phyloP scores from a whole-genome alignment of 2,888 invertebrate species.

The Leptopterna dolabrata region DNA sequence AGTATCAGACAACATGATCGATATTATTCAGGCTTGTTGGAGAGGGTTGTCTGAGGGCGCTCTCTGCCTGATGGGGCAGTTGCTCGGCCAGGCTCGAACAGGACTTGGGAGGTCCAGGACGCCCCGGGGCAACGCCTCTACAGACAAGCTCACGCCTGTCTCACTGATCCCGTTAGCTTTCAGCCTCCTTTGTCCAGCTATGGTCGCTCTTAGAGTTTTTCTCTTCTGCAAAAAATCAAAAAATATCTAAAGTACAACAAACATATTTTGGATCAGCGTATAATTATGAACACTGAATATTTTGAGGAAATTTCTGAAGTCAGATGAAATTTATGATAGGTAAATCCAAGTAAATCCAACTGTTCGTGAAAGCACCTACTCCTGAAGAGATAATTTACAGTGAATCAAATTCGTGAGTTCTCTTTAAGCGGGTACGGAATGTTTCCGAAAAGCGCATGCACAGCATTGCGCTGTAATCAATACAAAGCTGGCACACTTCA shows the following conservation, averaged over 20 bases:
- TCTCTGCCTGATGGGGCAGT: constrained; percentile 74
- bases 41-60: constrained; percentile 54
- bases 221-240: constrained; percentile 81
- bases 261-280: background rate
- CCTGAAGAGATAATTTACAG: no score
- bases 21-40: constrained; percentile 21
- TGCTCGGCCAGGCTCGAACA: constrained; percentile 77
- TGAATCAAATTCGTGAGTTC: no score
- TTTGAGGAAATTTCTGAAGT: no score
- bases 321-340: no score
- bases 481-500: no score
- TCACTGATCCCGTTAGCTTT: constrained; percentile 85
- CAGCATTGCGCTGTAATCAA: no score
- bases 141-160: constrained; percentile 80
- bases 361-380: no score
- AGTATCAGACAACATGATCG: background rate
- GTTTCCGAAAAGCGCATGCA: no score
- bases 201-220: constrained; percentile 83
- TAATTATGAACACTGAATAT: no score
- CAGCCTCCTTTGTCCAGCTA: constrained; percentile 80
- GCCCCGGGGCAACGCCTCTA: constrained; percentile 72
- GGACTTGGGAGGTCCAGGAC: constrained; percentile 69
- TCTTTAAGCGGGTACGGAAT: no score
- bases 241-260: no score
- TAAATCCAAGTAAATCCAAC: no score